phyloP scores from a whole-genome alignment of 2,113 vertebrate species.

The Prionailurus viverrinus region DNA sequence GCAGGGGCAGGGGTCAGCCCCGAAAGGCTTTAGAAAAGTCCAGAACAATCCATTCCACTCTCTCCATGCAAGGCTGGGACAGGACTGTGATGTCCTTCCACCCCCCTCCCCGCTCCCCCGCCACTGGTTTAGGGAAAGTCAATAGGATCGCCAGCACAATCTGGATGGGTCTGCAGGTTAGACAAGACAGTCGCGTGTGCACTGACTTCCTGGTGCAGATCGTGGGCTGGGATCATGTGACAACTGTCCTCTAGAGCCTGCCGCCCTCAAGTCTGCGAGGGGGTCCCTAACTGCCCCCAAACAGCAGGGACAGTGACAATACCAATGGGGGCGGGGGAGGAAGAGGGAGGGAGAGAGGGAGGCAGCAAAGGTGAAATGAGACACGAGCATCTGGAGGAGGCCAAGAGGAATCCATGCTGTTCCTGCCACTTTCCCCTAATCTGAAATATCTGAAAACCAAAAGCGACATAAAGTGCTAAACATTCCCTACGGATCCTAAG shows the following conservation, averaged over 20 bases:
- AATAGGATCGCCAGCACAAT: not conserved
- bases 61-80: fast-evolving
- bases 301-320: not conserved
- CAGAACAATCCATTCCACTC: no score
- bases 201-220: not conserved
- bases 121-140: not conserved
- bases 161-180: no score
- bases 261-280: not conserved
- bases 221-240: not conserved
- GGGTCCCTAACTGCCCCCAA: not conserved
- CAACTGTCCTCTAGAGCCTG: not conserved
- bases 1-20: not conserved
- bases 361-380: not conserved
- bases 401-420: fast-evolving
- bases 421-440: not conserved
- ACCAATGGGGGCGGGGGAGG: no score
- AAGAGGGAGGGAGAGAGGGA: no score
- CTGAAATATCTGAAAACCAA: not conserved
- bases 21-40: not conserved
- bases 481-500: not conserved
- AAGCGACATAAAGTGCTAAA: not conserved
- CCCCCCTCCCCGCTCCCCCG: fast-evolving
- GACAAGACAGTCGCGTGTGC: not conserved
- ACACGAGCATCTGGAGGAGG: fast-evolving
- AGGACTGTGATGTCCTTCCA: not conserved